Base-by-base conservation (phyloP, 2,888 invertebrate species). In the Mythimna loreyi region DNA sequence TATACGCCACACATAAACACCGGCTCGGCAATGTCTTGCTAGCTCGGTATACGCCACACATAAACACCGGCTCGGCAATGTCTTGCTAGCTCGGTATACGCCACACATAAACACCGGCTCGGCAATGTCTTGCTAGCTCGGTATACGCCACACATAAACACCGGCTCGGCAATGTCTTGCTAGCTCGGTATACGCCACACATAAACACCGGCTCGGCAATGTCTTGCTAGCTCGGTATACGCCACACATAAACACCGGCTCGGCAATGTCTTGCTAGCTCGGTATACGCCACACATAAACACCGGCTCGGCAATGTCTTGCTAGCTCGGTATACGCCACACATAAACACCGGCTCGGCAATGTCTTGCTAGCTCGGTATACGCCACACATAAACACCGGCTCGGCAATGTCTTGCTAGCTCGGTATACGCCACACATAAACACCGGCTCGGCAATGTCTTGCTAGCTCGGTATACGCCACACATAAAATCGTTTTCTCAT, bases 1-100 rank as follows among this genome's bases (percentile, higher is more conserved):
- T 40, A 19, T 40, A 40, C 40, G 19, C 16, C 21, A 60, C 23
- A 55, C 36, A 55, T 61, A 16, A 55, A 56, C 40, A 40, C 40
- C 16, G 19, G 16, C 16, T 40, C 16, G 40, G 40, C 13, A 16
- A 16, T 5, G 16, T 5, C 40, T 40, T 5, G 16, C 5, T 40
- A 40, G 40, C 16, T 16, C 16, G 40, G 5, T 40, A 19, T 40
- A 40, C 40, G 19, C 16, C 21, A 60, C 23, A 55, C 36, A 55
- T 61, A 16, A 55, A 56, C 40, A 40, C 40, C 16, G 19, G 16
- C 16, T 40, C 16, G 40, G 40, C 13, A 16, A 16, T 5, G 16
- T 5, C 40, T 40, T 5, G 16, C 5, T 40, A 40, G 40, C 16
- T 16, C 16, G 40, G 5, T 40, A 19, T 40, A 40, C 40, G 19